Evolutionary conservation across 1,140 invertebrate species (phyloP).

Genomic region (Zaprionus ghesquierei): DNA sequence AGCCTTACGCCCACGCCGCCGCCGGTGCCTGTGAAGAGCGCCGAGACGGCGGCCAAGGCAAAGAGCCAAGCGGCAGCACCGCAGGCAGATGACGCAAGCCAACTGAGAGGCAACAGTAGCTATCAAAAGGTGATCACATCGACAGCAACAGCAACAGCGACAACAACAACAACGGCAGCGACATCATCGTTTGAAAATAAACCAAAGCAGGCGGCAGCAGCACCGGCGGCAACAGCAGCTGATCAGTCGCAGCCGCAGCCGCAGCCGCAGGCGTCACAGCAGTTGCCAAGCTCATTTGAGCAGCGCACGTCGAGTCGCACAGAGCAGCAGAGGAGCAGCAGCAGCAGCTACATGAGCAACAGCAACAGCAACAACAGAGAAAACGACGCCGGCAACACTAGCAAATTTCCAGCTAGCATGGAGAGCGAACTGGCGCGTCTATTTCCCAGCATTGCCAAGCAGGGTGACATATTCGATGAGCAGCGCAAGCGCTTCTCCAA

Average conservation of each 20-base stretch:
- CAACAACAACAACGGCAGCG: constrained; percentile 74
- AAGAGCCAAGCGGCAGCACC: constrained; percentile 41
- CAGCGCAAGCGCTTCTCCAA: constrained; percentile 77
- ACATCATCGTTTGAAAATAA: constrained; percentile 79
- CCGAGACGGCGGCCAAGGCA: constrained; percentile 72
- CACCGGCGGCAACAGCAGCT: constrained; percentile 30
- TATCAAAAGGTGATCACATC: constrained; percentile 50
- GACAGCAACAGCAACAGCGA: constrained; percentile 67
- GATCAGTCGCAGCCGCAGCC: too few relatives aligned
- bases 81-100: constrained; percentile 74
- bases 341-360: constrained; percentile 32
- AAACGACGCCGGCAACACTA: not conserved
- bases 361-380: constrained; percentile 11
- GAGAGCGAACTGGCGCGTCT: constrained; percentile 73
- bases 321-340: constrained; percentile 41
- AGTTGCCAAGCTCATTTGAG: constrained; percentile 28
- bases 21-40: constrained; percentile 72
- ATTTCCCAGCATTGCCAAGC: constrained; percentile 60
- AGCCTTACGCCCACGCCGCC: constrained; percentile 75
- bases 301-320: constrained; percentile 32
- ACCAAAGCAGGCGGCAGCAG: constrained; percentile 59
- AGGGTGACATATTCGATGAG: constrained; percentile 67
- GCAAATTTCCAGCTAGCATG: constrained; percentile 60
- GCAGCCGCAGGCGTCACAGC: constrained; percentile 14
- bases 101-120: constrained; percentile 25